These are phyloP conservation scores for Atrina japonica DNA, from an alignment of 2,888 invertebrate species.

Conservation along the genomic window DNA sequence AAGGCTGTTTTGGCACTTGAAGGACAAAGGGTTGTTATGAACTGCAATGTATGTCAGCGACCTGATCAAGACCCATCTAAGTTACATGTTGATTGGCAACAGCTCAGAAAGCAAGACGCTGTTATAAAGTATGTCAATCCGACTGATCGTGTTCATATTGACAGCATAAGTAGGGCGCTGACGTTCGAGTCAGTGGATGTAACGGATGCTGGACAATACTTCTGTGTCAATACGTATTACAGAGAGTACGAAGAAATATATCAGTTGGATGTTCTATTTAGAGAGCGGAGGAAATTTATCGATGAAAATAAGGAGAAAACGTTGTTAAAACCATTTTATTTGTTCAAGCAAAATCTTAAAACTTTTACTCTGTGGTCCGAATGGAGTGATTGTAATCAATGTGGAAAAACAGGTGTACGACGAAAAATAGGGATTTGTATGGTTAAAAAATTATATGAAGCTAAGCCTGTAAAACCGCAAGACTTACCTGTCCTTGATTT, in stretches of 20 bases:
- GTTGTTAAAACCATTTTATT: constrained; percentile 33
- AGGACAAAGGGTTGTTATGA: constrained; percentile 64
- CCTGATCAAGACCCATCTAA: constrained; percentile 47
- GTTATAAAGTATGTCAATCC: constrained; percentile 39
- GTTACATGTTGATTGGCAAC: constrained; percentile 57
- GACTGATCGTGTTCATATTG: constrained; percentile 19
- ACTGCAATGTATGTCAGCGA: constrained; percentile 58
- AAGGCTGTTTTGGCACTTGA: constrained; percentile 63
- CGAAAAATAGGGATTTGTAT: constrained; percentile 85
- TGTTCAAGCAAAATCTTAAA: constrained; percentile 52
- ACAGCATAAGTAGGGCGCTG: constrained; percentile 21
- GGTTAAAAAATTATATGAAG: constrained; percentile 72
- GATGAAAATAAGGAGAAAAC: constrained; percentile 2
- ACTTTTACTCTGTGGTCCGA: constrained; percentile 84
- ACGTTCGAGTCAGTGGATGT: constrained; percentile 51
- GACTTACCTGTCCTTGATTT: constrained; percentile 63
- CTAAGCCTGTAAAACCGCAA: constrained; percentile 57
- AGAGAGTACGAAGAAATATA: constrained; percentile 64
- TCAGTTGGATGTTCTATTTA: constrained; percentile 71
- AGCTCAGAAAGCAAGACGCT: constrained; percentile 54
- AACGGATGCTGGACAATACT: constrained; percentile 68
- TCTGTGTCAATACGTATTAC: constrained; percentile 55
- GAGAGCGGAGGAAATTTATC: constrained; percentile 50
- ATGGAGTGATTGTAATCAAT: constrained; percentile 86
- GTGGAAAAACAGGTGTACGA: constrained; percentile 84